phyloP scores from a whole-genome alignment of 2,113 vertebrate genomes.

The Pantherophis guttatus region DNA sequence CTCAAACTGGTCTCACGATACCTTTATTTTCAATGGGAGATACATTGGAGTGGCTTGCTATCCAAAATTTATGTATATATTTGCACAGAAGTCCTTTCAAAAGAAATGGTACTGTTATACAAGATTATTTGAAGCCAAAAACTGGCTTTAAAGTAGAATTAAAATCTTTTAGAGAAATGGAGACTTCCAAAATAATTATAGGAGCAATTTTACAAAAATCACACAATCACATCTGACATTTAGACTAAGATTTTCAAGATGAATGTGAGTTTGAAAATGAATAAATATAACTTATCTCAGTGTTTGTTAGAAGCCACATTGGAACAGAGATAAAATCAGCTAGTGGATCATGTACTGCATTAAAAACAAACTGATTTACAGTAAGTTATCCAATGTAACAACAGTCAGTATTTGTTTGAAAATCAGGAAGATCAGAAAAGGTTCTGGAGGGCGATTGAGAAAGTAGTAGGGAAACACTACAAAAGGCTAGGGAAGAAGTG shows the following conservation, averaged over 20 bases:
- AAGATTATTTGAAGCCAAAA: not conserved
- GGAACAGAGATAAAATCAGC: not conserved
- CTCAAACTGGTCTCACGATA: not conserved
- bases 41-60: not conserved
- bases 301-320: not conserved
- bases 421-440: not conserved
- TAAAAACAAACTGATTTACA: not conserved
- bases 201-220: not conserved
- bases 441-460: not conserved
- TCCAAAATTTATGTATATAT: not conserved
- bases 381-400: not conserved
- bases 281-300: not conserved
- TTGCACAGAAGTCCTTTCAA: not conserved
- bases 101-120: not conserved
- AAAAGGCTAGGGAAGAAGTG: not conserved
- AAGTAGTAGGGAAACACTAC: not conserved
- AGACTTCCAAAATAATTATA: not conserved
- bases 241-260: not conserved
- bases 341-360: not conserved
- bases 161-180: not conserved
- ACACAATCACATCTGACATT: not conserved
- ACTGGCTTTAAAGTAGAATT: not conserved
- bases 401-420: not conserved
- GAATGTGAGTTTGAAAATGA: not conserved
- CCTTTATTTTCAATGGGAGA: not conserved